These are phyloP conservation scores for Agrotis clavis DNA, from an alignment of 2,888 invertebrate genomes.

Conservation along the genomic window DNA sequence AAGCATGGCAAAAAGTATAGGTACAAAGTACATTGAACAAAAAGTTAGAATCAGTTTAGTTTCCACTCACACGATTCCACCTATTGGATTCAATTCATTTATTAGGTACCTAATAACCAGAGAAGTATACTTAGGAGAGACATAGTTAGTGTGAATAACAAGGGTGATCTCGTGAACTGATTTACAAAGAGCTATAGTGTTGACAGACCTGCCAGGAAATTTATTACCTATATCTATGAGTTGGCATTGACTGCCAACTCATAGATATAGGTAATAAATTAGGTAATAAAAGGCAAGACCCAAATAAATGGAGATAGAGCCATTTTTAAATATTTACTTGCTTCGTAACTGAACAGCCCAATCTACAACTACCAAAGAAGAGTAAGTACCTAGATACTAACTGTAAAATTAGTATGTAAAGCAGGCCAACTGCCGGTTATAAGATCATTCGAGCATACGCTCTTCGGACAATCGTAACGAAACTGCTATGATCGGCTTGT, in stretches of 20 bases:
- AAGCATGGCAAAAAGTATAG: constrained; percentile 22
- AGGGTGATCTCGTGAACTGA: background rate
- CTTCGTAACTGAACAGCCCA: too few relatives aligned
- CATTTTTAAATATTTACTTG: background rate
- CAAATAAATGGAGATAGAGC: background rate
- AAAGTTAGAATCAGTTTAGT: constrained; percentile 15
- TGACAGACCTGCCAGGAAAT: background rate
- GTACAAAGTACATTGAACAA: constrained; percentile 2
- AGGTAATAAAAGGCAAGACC: too few relatives aligned
- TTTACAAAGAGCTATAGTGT: background rate
- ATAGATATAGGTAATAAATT: too few relatives aligned
- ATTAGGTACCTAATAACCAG: background rate
- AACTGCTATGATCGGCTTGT: background rate
- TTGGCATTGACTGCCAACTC: too few relatives aligned
- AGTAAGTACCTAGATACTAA: background rate
- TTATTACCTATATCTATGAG: background rate
- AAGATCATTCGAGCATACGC: background rate
- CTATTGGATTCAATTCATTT: background rate
- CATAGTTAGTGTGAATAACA: background rate
- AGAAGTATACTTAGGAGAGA: too few relatives aligned
- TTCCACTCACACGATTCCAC: too few relatives aligned
- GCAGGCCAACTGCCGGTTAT: background rate
- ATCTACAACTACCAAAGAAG: too few relatives aligned
- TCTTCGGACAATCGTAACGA: background rate
- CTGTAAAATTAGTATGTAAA: background rate